Evolutionary conservation across 1,140 invertebrate genomes (phyloP), one percentile per base, ranked within the genome.

Genomic region (Eciton burchellii): DNA sequence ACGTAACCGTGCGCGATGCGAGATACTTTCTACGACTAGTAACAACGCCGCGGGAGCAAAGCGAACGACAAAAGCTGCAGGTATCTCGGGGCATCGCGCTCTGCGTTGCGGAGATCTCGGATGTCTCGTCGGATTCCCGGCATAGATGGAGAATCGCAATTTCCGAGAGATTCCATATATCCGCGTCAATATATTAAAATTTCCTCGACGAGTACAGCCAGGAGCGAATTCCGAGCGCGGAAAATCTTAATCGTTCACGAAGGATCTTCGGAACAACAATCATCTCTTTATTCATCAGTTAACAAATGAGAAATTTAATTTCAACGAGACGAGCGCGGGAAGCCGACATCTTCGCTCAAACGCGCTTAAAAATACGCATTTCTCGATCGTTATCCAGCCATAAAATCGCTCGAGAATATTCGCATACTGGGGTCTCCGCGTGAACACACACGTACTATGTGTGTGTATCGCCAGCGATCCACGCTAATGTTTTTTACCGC

Each of bases 51-150:
- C 21, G 35, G 68, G 54, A 65, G 59, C 43, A 76, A 76, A 79
- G 52, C 49, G 24, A 29, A 57, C 49, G 49, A 57, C 70, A 79
- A 79, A n/a, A 79, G 35, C 63, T 79, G 49, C 56, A 45, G 63
- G 49, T 79, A 52, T 79, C 74, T 1, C n/a, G 0, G n/a, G 43
- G 74, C 70, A 79, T 79, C 45, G 74, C 63, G 24, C 70, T 79
- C 56, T 49, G 63, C 63, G 35, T 12, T 35, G 35, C 41, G 12
- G 49, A 79, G 41, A 56, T 79, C 49, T 70, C 63, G n/a, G 62
- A 16, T 56, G 63, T 63, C 56, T 79, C 68, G 74, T 79, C 65
- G 41, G 74, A 79, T 79, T 79, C 68, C 56, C 63, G 63, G 56
- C 45, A 56, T 29, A 79, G 63, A 79, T 57, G 66, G 47, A 79